Evolutionary conservation across 2,797 vertebrate species (phyloP).

Genomic region (Eulemur albifrons): DNA sequence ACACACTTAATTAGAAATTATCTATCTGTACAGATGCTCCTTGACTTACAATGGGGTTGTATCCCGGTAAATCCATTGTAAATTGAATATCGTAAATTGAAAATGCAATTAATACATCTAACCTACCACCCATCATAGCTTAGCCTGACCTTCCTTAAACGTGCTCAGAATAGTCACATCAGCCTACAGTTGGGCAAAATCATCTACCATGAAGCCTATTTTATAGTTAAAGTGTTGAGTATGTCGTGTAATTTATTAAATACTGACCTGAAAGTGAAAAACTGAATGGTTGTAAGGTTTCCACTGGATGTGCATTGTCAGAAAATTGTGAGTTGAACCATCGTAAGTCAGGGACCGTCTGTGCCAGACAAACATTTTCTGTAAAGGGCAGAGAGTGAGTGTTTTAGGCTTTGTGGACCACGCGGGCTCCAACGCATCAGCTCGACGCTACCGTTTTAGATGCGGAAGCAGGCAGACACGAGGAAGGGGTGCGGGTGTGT

Average conservation of each 20-base stretch:
- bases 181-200: background rate
- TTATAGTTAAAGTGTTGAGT: background rate
- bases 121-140: background rate
- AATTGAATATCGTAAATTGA: background rate
- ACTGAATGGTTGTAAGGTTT: background rate
- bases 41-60: background rate
- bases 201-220: background rate
- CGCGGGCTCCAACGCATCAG: fast-evolving
- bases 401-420: background rate
- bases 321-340: background rate
- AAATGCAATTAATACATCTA: background rate
- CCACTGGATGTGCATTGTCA: background rate
- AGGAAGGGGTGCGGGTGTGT: background rate
- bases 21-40: background rate
- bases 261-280: background rate
- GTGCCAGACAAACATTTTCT: background rate
- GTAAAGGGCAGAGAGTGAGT: background rate
- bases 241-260: background rate
- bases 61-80: background rate
- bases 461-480: background rate
- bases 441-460: fast-evolving
- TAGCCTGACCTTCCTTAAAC: background rate
- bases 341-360: background rate
- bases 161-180: background rate
- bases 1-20: background rate